Evolutionary conservation across 2,888 invertebrate species (phyloP).

Genomic region (Chouioia cunea): DNA sequence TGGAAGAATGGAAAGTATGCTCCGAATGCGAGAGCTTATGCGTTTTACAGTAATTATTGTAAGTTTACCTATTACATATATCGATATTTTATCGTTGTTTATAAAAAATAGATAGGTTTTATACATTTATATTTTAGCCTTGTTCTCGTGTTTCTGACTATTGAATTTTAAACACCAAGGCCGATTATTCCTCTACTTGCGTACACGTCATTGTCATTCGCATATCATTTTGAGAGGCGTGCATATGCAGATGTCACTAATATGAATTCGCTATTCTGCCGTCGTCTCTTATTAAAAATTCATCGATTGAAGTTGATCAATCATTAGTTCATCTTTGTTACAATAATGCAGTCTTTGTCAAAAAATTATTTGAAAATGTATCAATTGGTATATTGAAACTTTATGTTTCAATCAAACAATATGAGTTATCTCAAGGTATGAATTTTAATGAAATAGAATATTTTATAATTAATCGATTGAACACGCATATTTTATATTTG

Average conservation of each 20-base stretch:
- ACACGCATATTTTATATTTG: no score
- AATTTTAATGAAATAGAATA: no score
- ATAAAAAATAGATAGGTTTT: slow-evolving; percentile 12
- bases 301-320: slow-evolving; percentile 17
- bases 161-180: slow-evolving; percentile 36
- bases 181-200: not conserved
- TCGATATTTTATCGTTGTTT: slow-evolving; percentile 2
- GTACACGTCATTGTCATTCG: slow-evolving; percentile 35
- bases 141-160: slow-evolving; percentile 23
- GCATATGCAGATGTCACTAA: slow-evolving; percentile 17
- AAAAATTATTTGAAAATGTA: no score
- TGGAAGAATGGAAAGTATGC: slow-evolving; percentile 8
- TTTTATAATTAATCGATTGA: no score
- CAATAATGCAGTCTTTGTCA: no score
- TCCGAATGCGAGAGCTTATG: not conserved
- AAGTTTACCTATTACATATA: slow-evolving; percentile 27
- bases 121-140: slow-evolving; percentile 34
- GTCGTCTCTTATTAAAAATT: slow-evolving; percentile 28
- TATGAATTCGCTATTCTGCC: not conserved
- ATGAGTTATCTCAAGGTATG: no score
- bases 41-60: slow-evolving; percentile 15
- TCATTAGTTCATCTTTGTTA: no score
- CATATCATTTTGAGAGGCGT: slow-evolving; percentile 39
- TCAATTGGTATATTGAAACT: no score
- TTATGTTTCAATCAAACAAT: no score